Base-by-base conservation (phyloP, 1,140 invertebrate species). In the Drosophila jambulina region DNA sequence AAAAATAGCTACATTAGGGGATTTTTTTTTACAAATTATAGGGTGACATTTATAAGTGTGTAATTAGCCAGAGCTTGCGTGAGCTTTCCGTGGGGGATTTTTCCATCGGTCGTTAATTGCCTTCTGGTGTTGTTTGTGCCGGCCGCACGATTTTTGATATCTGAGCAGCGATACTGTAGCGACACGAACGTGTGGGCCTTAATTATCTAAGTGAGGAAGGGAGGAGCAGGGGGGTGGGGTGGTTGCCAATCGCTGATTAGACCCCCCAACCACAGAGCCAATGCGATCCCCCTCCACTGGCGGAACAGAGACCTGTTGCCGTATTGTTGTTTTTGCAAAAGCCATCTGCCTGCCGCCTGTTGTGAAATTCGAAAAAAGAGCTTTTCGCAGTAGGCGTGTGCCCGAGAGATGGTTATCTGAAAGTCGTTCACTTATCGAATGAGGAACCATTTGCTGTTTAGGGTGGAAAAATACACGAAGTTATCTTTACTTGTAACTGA, bases 301-400 rank as follows among this genome's bases (percentile, higher is more conserved):
- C 17, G 25, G n/a, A 53, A n/a, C 17, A 12, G 17, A 65, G 58
- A 78, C 76, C 75, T 84, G 76, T 74, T 80, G 80, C 76, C 83
- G 80, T 80, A 45, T 88, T 84, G 69, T 77, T 80, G 53, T 57
- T 56, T 36, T 36, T 53, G 62, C 57, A 4, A 60, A 49, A 49
- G 46, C 48, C 48, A 46, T 46, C 43, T 3, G 72, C 36, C 60
- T 78, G 59, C 51, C 21, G 79, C 36, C 63, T 82, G 54, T 87
- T 78, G 84, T 87, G 83, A 87, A 87, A 87, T 87, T 80, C 76
- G 64, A 53, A 49, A 77, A 69, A 36, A 87, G 76, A 87, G 80
- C 84, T 86, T 87, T 75, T 62, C 25, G 17, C 48, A n/a, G 61
- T 21, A 42, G 40, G 21, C 43, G 45, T 32, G 65, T 32, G 34